Conservation (phyloP, 2,888 invertebrate genomes). For the Drosophila mercatorum region DNA sequence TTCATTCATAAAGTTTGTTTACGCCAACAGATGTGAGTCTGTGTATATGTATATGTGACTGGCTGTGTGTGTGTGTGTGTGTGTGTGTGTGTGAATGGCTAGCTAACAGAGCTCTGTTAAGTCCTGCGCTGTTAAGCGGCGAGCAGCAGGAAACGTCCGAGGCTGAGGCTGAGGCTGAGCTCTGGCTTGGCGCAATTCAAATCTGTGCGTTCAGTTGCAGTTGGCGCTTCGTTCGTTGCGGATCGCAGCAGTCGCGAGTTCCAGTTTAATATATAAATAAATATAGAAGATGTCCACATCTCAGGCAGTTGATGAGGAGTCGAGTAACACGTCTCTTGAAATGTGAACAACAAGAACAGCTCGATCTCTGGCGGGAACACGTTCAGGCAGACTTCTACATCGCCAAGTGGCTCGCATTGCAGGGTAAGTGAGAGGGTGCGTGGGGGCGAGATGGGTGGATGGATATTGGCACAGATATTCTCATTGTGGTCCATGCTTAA, state of each 20-base stretch:
- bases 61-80: slow-evolving; percentile 5
- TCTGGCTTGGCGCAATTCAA: slow-evolving; percentile 38
- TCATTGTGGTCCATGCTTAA: slow-evolving; percentile 47
- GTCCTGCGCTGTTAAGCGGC: slow-evolving; percentile 43
- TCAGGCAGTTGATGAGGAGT: slow-evolving; percentile 14
- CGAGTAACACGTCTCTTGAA: slow-evolving; percentile 12
- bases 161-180: slow-evolving; percentile 42
- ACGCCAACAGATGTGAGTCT: slow-evolving; percentile 2
- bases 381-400: slow-evolving; percentile 91
- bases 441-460: not conserved
- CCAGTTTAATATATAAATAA: not conserved
- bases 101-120: slow-evolving; percentile 43
- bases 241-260: slow-evolving; percentile 58
- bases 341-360: slow-evolving; percentile 75
- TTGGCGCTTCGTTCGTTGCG: slow-evolving; percentile 61
- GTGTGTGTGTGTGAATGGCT: slow-evolving; percentile 9
- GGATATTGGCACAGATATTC: slow-evolving; percentile 20
- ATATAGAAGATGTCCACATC: slow-evolving; percentile 31
- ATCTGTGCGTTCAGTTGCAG: slow-evolving; percentile 72
- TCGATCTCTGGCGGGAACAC: slow-evolving; percentile 40
- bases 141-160: slow-evolving; percentile 29
- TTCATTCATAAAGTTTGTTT: slow-evolving; percentile 66
- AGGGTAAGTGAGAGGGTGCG: slow-evolving; percentile 86
- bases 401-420: slow-evolving; percentile 91
- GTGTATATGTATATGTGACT: not conserved